Evolutionary conservation across 2,113 vertebrate species (phyloP), one percentile per base, ranked within the genome.

Genomic region (Nestor notabilis): DNA sequence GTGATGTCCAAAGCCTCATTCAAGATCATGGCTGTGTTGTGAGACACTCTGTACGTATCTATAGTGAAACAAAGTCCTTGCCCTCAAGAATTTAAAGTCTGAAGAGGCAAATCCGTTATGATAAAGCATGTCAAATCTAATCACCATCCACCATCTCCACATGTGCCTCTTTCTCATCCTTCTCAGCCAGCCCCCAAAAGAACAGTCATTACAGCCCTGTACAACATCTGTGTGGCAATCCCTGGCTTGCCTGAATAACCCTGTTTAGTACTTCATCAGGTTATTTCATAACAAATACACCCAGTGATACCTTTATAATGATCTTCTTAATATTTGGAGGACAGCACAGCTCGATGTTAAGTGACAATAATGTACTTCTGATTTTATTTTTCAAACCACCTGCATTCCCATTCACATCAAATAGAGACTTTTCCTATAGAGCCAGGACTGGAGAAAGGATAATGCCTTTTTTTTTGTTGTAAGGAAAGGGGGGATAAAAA

Each of bases 361-460:
- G 87, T 53, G 91, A 96, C 94, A 93, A 94, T 89, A 95, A 91
- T 0, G 2, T 56, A 49, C 87, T 52, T 93, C 46, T 71, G 86
- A 83, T 94, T 82, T 89, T 79, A 89, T 95, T 97, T 93, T 96
- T 96, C 81, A 85, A 97, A n/a, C 72, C 93, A 96, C 90, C 91
- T 85, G 85, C 75, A 88, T 89, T 95, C 91, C 80, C 31, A 24
- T 47, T 91, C 61, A 92, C 90, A 68, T 95, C 44, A 94, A 94
- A 96, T 5, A 65, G 15, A 94, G 94, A 44, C 95, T 92, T 83
- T 47, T 95, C 95, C 97, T 97, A 74, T 77, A 83, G 44, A 93
- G 93, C 65, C 85, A 91, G 92, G 89, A 84, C 91, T 95, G 83
- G 93, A 91, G 93, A 97, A 89, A 92, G 69, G 64, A 96, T 83